Evolutionary conservation across 2,888 invertebrate genomes (phyloP).

Genomic region (Caradrina kadenii): DNA sequence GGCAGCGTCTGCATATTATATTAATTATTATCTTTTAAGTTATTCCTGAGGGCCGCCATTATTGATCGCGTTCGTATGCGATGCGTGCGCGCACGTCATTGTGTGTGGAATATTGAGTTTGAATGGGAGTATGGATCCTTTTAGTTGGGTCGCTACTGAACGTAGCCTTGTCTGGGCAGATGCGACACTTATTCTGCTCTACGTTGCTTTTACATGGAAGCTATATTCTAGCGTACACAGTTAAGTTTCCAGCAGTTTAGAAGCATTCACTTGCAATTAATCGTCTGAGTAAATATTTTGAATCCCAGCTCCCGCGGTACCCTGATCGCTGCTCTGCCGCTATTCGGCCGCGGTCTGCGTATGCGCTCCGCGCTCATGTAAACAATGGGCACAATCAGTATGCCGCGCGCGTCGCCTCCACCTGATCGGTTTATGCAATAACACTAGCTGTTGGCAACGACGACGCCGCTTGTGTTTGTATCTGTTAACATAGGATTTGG

Average conservation of each 20-base stretch:
- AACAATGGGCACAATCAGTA: constrained; percentile 54
- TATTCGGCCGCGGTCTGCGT: constrained; percentile 46
- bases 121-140: constrained; percentile 45
- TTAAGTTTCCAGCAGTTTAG: too few species aligned
- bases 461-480: constrained; percentile 14
- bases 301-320: constrained; percentile 44
- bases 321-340: constrained; percentile 1
- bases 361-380: constrained; percentile 52
- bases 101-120: constrained; percentile 61
- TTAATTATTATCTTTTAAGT: constrained; percentile 67
- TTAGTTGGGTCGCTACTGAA: not conserved
- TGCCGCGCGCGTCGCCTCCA: constrained; percentile 39
- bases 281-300: not conserved
- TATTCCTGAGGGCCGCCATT: constrained; percentile 64
- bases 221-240: too few species aligned
- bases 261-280: too few species aligned
- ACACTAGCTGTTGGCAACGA: constrained; percentile 48
- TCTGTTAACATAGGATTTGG: constrained; percentile 12
- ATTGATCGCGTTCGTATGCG: constrained; percentile 64
- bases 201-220: too few species aligned
- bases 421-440: constrained; percentile 66
- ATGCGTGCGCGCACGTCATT: constrained; percentile 61
- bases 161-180: too few species aligned
- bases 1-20: constrained; percentile 63
- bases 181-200: too few species aligned